Base-by-base conservation (phyloP, 53 echinoderm and acorn worm genomes). In the Zoroaster sp. region DNA sequence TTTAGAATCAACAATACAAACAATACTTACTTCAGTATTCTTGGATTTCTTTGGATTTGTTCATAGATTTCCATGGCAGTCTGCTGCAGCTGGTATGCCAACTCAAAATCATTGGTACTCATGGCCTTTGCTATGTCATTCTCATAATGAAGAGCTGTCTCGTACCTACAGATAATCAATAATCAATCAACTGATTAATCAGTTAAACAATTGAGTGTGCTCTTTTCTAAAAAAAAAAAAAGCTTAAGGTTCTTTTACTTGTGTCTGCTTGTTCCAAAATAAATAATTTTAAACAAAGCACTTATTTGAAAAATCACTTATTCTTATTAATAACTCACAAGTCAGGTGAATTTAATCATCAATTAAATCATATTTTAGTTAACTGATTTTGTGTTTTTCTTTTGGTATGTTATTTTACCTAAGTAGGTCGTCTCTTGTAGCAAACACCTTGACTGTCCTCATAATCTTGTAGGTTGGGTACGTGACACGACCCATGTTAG, bases 81-180 rank as follows among this genome's bases (percentile, higher is more conserved):
- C 44, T 83, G 79, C 73, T 93, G 91, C 1, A 99, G 74, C 51
- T 83, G 68, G 46, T 89, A 82, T 4, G 99, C 96, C 17, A 91
- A 23, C 44, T 96, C 99, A 90, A 94, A 96, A 68, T 98, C 92
- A 74, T 98, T 96, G 78, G 80, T 94, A 32, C 90, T 89, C 79
- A 98, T 91, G 8, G 95, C 95, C 67, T 83, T 75, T 4, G 75
- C 67, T 23, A 98, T 95, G 43, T 98, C 99, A 73, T 81, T 86
- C 83, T 96, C 94, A 88, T 96, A 98, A 88, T 96, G 94, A 41
- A 94, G 74, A 11, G 96, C 95, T 25, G 74, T 83, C 49, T 97
- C 92, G 83, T 95, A 97, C 68, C 98, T 97, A 39, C 37, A 7
- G 40, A 52, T 59, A 25, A 59, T 59, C 63, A 36, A 73, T 13